phyloP scores from a whole-genome alignment of 2,797 vertebrate species.

The Gymnodraco acuticeps region DNA sequence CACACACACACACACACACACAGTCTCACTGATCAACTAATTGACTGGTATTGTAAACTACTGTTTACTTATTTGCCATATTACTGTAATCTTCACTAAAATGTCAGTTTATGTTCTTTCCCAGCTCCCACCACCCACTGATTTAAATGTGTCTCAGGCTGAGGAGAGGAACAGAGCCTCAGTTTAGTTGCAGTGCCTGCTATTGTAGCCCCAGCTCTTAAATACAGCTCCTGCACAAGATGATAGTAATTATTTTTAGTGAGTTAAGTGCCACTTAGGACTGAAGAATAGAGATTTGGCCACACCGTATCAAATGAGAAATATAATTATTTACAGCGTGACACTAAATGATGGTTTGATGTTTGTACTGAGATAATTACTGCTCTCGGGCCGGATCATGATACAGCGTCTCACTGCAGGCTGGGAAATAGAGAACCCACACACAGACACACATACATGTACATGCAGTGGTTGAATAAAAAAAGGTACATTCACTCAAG shows the following conservation, averaged over 20 bases:
- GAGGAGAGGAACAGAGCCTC: conserved; percentile 19
- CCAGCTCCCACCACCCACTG: neutral
- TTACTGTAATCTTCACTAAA: neutral
- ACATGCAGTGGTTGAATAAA: too few species aligned
- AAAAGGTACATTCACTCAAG: too few species aligned
- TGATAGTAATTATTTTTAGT: conserved; percentile 64
- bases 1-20: neutral
- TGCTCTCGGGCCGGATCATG: conserved; percentile 47
- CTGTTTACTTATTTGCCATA: neutral
- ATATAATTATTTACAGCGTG: conserved; percentile 56
- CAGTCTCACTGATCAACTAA: neutral
- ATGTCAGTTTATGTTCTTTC: neutral
- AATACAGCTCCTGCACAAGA: conserved; percentile 36
- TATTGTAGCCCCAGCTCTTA: conserved; percentile 31
- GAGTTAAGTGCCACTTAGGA: conserved; percentile 51
- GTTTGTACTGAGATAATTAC: conserved; percentile 60
- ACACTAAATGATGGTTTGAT: conserved; percentile 57
- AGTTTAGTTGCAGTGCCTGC: conserved; percentile 23
- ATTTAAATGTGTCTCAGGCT: neutral
- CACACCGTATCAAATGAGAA: conserved; percentile 50
- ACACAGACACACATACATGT: neutral
- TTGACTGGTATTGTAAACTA: neutral
- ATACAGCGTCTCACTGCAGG: conserved; percentile 41
- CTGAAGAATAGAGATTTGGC: conserved; percentile 45
- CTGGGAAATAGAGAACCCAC: conserved; percentile 33